Evolutionary conservation across 2,888 invertebrate genomes (phyloP), one percentile per base, ranked within the genome.

Genomic region (Parochlus steinenii): DNA sequence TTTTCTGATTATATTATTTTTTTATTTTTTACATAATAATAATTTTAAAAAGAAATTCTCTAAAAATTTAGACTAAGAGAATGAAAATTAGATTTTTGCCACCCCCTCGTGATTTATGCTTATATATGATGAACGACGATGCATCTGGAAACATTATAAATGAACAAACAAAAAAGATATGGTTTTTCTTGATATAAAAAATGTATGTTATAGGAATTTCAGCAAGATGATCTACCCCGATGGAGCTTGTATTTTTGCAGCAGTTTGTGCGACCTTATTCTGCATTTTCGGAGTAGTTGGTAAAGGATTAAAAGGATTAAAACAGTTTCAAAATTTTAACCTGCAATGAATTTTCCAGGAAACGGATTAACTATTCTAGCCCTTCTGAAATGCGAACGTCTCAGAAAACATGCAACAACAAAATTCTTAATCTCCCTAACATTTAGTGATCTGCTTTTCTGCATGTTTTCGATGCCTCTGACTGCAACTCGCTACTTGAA

Each of bases 401-500:
- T 87, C 33, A 67, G 82, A 18, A 67, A 71, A 8, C 82, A 86
- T 56, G 85, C 86, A 33, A 87, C 86, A 2, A 86, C 86, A 4
- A 80, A 82, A 46, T 87, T 87, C 56, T 82, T 87, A 20, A 67
- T 87, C 42, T 85, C 85, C 10, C 67, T 87, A 29, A 81, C 85
- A 57, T 69, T 81, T 48, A 85, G 86, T 2, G 87, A 87, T 56
- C 65, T 86, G 35, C 67, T 86, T 39, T 87, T 87, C 62, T 83
- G 83, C 55, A 66, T 74, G 40, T 70, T 87, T 47, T 85, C 83
- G 60, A 63, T 87, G 50, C 87, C 87, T 1, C 62, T 86, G 41
- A 85, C 85, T 0, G 85, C 85, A 14, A 73, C 76, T 47, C 68
- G 83, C 47, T 87, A 78, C 62, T 75, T 82, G 49, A 67, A 77